Evolutionary conservation across 2,888 invertebrate genomes (phyloP), one percentile per base, ranked within the genome.

Genomic region (Rhogogaster chlorosoma): DNA sequence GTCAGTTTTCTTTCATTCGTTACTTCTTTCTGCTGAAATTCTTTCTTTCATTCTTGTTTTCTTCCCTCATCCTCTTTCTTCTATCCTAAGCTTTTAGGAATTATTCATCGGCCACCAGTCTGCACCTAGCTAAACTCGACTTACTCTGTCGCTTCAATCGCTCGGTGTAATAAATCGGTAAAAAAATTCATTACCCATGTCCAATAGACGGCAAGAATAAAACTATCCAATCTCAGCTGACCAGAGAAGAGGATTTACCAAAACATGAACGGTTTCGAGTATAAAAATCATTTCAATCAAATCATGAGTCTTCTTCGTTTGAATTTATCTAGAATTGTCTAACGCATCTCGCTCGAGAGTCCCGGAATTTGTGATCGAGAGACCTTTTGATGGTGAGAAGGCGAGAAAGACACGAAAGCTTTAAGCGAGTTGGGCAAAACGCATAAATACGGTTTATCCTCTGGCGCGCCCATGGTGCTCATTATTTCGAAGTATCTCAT

Each of bases 401-500:
- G 87, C 86, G 86, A 89, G 86, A 86, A 86, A 86, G 87, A 77
- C 26, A 32, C 26, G 77, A 45, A 45, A 45, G 88, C 87, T 38
- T 85, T 45, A 75, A 80, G 87, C 87, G 87, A 89, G 89, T 88
- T 87, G 88, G 89, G 88, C 89, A 89, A 89, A 89, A 86, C 89
- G 90, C 92, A 89, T 92, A 93, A 93, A 92, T 93, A 93, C 90
- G 91, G 91, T 93, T 93, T 92, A 93, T 93, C 92, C 92, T 92
- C 91, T 89, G 91, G 91, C 92, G 91, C 92, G 90, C 91, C 92
- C 93, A 92, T 92, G 90, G 90, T 91, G 90, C 92, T 93, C 92
- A 93, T 93, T 93, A 93, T 93, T 92, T 91, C 91, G 90, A 92
- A 93, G 93, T 93, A 93, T 93, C 91, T 93, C 92, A 91, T 91